phyloP scores from a whole-genome alignment of 1,140 invertebrate species.

The Vanessa tameamea region DNA sequence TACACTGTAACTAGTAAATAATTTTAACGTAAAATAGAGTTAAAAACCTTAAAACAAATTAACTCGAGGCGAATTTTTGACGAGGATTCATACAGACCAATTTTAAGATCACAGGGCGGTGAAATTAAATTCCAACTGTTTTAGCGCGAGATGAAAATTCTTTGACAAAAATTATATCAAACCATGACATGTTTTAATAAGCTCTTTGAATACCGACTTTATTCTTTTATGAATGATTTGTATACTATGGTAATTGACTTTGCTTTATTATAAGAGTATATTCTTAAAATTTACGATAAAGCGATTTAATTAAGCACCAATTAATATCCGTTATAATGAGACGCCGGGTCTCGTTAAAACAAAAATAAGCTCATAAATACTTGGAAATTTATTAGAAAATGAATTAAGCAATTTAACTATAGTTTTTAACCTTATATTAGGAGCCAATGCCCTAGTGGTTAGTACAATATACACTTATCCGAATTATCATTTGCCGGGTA shows the following conservation, averaged over 20 bases:
- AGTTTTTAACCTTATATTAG: no score
- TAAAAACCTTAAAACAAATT: conserved; percentile 26
- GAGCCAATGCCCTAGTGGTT: no score
- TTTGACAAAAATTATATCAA: conserved; percentile 34
- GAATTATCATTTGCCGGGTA: no score
- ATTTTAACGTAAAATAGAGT: background rate
- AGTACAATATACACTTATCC: no score
- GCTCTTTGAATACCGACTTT: background rate
- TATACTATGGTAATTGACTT: background rate
- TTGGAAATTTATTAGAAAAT: no score
- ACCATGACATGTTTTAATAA: conserved; percentile 22
- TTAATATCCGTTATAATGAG: no score
- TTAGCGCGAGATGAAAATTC: conserved; percentile 36
- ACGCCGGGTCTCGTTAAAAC: no score
- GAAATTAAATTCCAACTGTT: conserved; percentile 53
- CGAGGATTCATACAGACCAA: conserved; percentile 42
- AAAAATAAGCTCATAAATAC: no score
- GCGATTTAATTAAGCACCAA: background rate
- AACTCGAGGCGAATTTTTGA: conserved; percentile 25
- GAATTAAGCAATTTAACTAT: no score
- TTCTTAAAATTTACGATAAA: background rate
- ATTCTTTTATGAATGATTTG: background rate
- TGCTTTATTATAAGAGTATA: background rate
- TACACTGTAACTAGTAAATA: background rate
- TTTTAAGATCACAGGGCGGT: conserved; percentile 44